Evolutionary conservation across 2,113 vertebrate species (phyloP).

Genomic region (Heteronetta atricapilla): DNA sequence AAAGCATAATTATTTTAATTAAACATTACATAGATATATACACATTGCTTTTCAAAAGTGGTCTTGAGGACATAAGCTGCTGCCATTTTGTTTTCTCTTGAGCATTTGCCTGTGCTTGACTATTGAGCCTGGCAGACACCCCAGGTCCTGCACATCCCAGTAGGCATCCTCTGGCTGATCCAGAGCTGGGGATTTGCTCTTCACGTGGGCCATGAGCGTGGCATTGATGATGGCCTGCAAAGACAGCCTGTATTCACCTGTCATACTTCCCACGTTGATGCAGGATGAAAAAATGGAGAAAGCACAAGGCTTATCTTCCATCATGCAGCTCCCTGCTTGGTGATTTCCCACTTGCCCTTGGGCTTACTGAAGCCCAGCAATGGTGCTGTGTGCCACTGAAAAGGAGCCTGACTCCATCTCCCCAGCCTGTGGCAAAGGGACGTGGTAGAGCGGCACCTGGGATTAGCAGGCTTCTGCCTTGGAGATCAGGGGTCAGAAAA

Average conservation of each 20-base stretch:
- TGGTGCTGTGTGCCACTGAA: not conserved
- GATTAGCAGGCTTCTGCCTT: not conserved
- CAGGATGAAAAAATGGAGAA: not conserved
- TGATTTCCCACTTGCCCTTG: not conserved
- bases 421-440: fast-evolving
- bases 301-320: not conserved
- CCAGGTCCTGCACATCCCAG: not conserved
- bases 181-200: not conserved
- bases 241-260: not conserved
- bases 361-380: not conserved
- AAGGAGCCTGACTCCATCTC: not conserved
- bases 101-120: not conserved
- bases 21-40: constrained; percentile 2
- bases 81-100: not conserved
- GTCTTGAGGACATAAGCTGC: not conserved
- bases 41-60: not conserved
- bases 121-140: not conserved
- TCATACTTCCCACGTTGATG: not conserved
- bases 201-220: not conserved
- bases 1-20: constrained; percentile 45
- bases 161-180: not conserved
- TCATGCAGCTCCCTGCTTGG: not conserved
- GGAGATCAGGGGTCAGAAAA: not conserved
- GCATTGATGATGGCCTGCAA: not conserved
- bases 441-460: not conserved